These are phyloP conservation scores for Hippocampus abdominalis DNA, from an alignment of 2,113 vertebrate species.

Conservation along the genomic window DNA sequence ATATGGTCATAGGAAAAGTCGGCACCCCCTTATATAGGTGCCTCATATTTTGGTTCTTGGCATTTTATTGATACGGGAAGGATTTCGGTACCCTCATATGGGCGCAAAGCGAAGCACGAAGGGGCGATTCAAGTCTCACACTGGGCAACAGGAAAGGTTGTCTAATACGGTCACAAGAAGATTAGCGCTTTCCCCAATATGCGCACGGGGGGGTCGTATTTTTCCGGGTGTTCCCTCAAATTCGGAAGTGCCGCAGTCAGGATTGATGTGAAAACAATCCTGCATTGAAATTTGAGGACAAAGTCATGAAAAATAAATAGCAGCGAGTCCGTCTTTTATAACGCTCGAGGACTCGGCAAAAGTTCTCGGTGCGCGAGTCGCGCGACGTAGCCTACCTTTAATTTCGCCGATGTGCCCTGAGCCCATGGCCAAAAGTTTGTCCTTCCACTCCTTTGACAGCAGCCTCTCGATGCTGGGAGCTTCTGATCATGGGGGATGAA, in stretches of 20 bases:
- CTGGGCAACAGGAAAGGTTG: background rate
- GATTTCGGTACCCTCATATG: background rate
- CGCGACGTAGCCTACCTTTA: slow-evolving; percentile 81
- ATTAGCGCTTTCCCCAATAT: background rate
- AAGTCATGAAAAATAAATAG: background rate
- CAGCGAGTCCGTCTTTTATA: background rate
- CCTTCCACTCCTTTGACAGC: slow-evolving; percentile 99
- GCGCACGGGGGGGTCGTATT: background rate
- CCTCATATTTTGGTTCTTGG: background rate
- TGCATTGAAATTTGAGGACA: background rate
- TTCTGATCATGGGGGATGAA: slow-evolving; percentile 75
- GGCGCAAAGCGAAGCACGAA: background rate
- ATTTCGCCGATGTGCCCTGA: slow-evolving; percentile 98
- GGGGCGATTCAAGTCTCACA: too few relatives aligned
- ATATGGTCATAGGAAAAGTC: background rate
- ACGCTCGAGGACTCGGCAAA: background rate
- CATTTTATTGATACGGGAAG: background rate
- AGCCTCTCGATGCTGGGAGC: slow-evolving; percentile 98
- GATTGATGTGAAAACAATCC: background rate
- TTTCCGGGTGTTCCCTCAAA: background rate
- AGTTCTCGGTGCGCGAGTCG: background rate
- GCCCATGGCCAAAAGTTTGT: slow-evolving; percentile 99
- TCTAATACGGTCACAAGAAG: background rate
- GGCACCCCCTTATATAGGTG: background rate
- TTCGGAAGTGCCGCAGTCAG: background rate